A percentile compares a stretch with the other conserved stretches of the same genome.
Evolutionary conservation across 2,888 invertebrate genomes (phyloP).

Genomic region (Callosobruchus maculatus): DNA sequence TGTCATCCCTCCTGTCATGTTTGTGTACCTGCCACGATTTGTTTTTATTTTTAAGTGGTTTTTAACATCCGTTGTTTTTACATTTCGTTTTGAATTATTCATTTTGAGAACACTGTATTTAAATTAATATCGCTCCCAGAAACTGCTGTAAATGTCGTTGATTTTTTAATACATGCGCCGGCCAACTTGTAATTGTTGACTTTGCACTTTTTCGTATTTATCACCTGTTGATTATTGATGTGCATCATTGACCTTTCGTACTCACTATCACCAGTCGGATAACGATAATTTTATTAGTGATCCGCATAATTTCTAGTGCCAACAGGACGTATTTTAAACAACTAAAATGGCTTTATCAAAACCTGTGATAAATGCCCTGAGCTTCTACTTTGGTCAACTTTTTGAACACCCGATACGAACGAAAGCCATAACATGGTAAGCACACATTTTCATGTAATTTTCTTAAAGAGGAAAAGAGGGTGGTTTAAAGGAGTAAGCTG

Average conservation of each 20-base stretch:
- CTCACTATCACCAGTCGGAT: neutral
- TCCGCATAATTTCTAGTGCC: neutral
- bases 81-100: too few species aligned
- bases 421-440: constrained; percentile 75
- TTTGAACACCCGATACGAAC: constrained; percentile 74
- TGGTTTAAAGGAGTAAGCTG: too few species aligned
- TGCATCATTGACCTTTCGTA: neutral
- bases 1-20: too few species aligned
- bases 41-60: too few species aligned
- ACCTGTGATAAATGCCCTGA: constrained; percentile 65
- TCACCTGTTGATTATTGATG: neutral
- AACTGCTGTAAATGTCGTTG: too few species aligned
- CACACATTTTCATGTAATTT: too few species aligned
- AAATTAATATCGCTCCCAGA: too few species aligned
- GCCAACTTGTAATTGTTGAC: neutral
- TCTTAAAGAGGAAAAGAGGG: too few species aligned
- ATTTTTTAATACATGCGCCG: too few species aligned
- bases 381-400: constrained; percentile 70
- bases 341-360: constrained; percentile 64
- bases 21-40: too few species aligned
- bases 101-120: too few species aligned
- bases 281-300: neutral
- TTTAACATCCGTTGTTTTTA: too few species aligned
- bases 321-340: neutral
- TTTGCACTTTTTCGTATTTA: neutral